Evolutionary conservation across 1,140 invertebrate genomes (phyloP).

Genomic region (Armadillidium nasatum): DNA sequence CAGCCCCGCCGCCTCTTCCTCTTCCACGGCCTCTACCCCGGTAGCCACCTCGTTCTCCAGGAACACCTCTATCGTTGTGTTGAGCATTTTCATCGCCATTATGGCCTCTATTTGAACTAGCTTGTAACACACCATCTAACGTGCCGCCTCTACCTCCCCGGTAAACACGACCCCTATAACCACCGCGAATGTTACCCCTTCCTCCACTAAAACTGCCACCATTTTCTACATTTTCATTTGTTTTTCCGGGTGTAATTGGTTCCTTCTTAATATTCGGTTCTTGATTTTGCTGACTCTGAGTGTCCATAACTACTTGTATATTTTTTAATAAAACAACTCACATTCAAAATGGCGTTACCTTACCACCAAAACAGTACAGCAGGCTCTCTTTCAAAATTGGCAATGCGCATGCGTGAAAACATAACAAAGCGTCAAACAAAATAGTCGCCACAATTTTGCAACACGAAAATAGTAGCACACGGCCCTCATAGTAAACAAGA

Average conservation of each 20-base stretch:
- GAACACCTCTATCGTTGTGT: neutral
- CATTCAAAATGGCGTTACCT: neutral
- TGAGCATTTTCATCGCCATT: neutral
- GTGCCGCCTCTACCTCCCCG: conserved; percentile 3
- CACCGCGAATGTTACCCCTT: neutral
- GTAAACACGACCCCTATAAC: neutral
- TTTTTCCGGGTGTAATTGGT: neutral
- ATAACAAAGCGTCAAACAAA: neutral
- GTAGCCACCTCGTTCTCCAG: neutral
- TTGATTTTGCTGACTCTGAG: conserved; percentile 1
- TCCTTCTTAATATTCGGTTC: conserved; percentile 5
- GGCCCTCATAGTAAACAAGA: too few relatives aligned
- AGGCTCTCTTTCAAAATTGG: neutral
- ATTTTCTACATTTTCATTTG: conserved; percentile 5
- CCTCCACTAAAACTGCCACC: neutral
- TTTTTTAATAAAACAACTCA: neutral
- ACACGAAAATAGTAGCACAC: too few relatives aligned
- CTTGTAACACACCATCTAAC: neutral
- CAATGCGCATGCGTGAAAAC: neutral
- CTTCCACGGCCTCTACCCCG: neutral
- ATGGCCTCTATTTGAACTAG: neutral
- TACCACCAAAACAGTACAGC: neutral
- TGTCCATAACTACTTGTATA: neutral
- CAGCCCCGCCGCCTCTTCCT: neutral
- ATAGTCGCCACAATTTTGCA: neutral